Base-by-base conservation (phyloP, 2,113 vertebrate species). In the Gymnorhina tibicen region DNA sequence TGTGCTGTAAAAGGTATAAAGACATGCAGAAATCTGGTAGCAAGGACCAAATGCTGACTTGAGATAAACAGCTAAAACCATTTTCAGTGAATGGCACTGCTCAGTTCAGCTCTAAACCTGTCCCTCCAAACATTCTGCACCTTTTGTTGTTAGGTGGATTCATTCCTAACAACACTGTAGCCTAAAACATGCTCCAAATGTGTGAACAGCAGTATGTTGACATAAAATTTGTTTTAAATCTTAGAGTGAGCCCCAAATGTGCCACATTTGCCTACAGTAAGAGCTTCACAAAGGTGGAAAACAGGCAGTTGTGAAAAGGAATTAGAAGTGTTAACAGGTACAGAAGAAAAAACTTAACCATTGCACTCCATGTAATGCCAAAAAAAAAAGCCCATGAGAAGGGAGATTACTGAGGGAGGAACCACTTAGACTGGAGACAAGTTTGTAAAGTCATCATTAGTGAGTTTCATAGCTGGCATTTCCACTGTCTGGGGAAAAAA, bases 291-390 rank as follows among this genome's bases (percentile, higher is more conserved):
- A 94, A 92, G 77, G 64, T 79, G 69, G 35, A 86, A 88, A 91
- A 81, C n/a, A 53, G 69, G 58, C 81, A 97, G 78, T 49, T 96
- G 86, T 82, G 88, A 94, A 96, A 94, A 94, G 52, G 76, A 84
- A 92, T 78, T 83, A 42, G 39, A 91, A 76, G 76, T 64, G 92
- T 82, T 95, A 96, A 94, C 84, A 91, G 75, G 62, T 67, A 85
- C 19, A 50, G 81, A 88, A 75, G 37, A 89, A 96, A 90, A 91
- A 89, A 47, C 16, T 37, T 66, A 81, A 85, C 56, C 58, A 69
- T 33, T 96, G 47, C 67, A 19, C 44, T 87, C 80, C 60, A 50
- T 4, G 3, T 17, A 77, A 53, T 16, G 56, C 33, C 35, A 42
- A 62, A 85, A 87, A 21, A 10, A 68, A 75, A 59, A n/a, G 30